A percentile compares a stretch with the other conserved stretches of the same genome.
Conservation (phyloP, 1,140 invertebrate genomes). For the Sitobion miscanthi region DNA sequence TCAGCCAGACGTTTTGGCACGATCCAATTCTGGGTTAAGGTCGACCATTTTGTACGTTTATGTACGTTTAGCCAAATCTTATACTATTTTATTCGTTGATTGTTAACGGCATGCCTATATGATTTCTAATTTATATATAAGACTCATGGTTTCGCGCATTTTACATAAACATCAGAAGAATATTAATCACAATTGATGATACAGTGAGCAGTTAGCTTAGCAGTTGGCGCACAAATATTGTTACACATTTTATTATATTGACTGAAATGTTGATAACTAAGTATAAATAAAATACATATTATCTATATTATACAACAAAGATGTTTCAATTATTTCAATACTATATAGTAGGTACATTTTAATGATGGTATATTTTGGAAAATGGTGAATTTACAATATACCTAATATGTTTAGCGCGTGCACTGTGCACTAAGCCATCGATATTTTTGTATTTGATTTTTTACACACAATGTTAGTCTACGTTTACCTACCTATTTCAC, state of each 20-base stretch:
- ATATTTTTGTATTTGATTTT: not conserved
- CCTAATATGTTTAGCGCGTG: not conserved
- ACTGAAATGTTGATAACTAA: no score
- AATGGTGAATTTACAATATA: not conserved
- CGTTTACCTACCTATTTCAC: not conserved
- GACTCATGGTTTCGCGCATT: no score
- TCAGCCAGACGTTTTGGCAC: slow-evolving; percentile 44
- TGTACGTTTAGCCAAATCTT: not conserved
- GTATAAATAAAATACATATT: no score
- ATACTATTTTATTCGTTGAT: not conserved
- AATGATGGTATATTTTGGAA: not conserved
- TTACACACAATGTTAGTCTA: not conserved
- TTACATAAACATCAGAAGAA: not conserved
- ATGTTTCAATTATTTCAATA: not conserved
- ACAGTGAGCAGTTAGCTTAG: no score
- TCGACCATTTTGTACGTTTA: not conserved
- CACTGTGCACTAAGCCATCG: not conserved
- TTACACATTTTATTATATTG: no score
- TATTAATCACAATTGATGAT: not conserved
- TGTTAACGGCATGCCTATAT: not conserved
- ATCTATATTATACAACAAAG: not conserved
- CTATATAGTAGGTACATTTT: not conserved
- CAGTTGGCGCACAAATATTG: no score
- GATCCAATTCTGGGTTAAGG: slow-evolving; percentile 40
- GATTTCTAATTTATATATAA: no score